Evolutionary conservation across 2,797 vertebrate genomes (phyloP).

Genomic region (Odontamblyopus lacepedii): DNA sequence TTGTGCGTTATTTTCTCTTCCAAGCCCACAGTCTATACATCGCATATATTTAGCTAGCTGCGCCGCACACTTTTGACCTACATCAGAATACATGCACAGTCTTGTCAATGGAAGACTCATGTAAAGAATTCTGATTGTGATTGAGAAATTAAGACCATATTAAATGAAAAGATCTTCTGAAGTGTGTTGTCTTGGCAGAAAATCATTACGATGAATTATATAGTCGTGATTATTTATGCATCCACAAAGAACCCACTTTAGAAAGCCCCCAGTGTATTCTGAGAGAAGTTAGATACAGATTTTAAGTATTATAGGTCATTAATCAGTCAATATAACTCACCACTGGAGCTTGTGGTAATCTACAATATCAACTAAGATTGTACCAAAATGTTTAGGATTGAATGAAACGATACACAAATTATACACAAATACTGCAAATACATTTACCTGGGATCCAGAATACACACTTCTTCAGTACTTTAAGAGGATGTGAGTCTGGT

Average conservation of each 20-base stretch:
- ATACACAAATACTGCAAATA: not conserved
- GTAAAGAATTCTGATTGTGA: conserved; percentile 20
- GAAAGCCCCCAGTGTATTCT: not conserved
- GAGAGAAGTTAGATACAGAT: not conserved
- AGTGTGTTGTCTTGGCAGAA: conserved; percentile 11
- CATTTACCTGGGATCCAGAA: too few species aligned
- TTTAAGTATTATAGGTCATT: conserved; percentile 4
- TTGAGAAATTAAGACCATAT: conserved; percentile 1
- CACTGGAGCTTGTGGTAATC: not conserved
- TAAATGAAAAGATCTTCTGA: conserved; percentile 3
- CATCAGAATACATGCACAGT: conserved; percentile 39
- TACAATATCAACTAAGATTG: not conserved
- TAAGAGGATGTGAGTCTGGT: too few species aligned
- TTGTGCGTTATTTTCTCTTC: conserved; percentile 25
- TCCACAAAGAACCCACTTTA: conserved; percentile 8
- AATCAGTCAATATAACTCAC: not conserved
- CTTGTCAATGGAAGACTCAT: conserved; percentile 29
- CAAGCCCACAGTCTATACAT: conserved; percentile 18
- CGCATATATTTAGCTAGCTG: conserved; percentile 15
- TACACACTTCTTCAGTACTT: too few species aligned
- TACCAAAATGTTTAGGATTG: not conserved
- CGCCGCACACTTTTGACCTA: conserved; percentile 35
- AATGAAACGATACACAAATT: not conserved
- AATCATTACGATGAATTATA: conserved; percentile 16
- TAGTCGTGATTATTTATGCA: conserved; percentile 9